phyloP scores from a whole-genome alignment of 2,888 invertebrate genomes.

The Drosophila pegasa region DNA sequence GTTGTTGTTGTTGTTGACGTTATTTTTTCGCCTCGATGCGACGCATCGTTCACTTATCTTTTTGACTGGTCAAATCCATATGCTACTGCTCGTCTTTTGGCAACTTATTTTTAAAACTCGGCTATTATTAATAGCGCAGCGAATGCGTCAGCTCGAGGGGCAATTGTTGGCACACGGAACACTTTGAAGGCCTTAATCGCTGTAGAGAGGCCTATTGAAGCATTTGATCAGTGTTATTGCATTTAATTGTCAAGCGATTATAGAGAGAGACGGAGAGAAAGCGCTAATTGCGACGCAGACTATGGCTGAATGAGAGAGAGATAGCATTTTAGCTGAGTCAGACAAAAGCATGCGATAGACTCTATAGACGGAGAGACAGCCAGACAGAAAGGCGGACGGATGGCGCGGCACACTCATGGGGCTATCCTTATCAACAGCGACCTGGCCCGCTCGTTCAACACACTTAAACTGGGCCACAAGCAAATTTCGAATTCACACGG shows the following conservation, averaged over 20 bases:
- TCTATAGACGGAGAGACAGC: neutral
- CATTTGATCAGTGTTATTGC: constrained; percentile 27
- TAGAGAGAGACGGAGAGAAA: constrained; percentile 22
- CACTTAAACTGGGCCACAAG: constrained; percentile 45
- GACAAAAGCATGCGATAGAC: constrained; percentile 18
- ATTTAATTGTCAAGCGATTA: constrained; percentile 25
- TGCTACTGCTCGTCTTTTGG: constrained; percentile 18
- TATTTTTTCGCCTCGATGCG: constrained; percentile 26
- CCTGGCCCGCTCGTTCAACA: neutral
- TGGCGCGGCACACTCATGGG: constrained; percentile 11
- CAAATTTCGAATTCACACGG: constrained; percentile 31
- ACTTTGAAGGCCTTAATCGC: constrained; percentile 14
- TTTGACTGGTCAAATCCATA: constrained; percentile 32
- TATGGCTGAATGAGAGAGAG: neutral
- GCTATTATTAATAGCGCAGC: constrained; percentile 28
- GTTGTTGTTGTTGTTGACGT: neutral
- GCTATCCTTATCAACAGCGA: constrained; percentile 40
- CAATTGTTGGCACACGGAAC: constrained; percentile 39
- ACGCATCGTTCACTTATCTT: constrained; percentile 35
- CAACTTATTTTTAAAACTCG: constrained; percentile 44
- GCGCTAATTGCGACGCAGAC: constrained; percentile 40
- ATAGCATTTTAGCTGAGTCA: constrained; percentile 32
- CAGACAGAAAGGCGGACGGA: neutral
- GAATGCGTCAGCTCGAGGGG: constrained; percentile 32
- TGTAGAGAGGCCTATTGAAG: constrained; percentile 9